A percentile compares a stretch with the other conserved stretches of the same genome.
Evolutionary conservation across 2,797 vertebrate genomes (phyloP).

Genomic region (Xenops minutus): DNA sequence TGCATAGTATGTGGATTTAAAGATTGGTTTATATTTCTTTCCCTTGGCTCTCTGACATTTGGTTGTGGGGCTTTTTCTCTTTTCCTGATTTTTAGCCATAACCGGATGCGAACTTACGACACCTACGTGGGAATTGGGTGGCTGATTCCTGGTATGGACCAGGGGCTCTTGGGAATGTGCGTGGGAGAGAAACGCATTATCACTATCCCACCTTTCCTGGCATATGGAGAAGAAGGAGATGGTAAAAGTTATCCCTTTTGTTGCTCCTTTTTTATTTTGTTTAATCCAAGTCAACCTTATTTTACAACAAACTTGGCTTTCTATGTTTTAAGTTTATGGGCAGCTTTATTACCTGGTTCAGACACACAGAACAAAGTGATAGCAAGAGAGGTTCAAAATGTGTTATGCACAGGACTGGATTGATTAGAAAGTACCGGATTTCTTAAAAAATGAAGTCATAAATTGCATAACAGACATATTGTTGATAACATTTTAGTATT

Average conservation of each 20-base stretch:
- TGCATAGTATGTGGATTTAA: neutral
- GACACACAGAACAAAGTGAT: neutral
- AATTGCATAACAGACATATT: neutral
- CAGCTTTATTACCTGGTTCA: neutral
- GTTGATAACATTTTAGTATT: neutral
- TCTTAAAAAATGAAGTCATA: neutral
- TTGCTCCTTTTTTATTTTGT: neutral
- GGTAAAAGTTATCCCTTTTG: slow-evolving; percentile 74
- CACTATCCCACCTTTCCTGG: slow-evolving; percentile 91
- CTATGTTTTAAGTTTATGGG: neutral
- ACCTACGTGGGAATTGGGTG: slow-evolving; percentile 98
- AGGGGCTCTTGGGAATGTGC: slow-evolving; percentile 96
- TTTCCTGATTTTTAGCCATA: slow-evolving; percentile 80
- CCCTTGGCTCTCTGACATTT: neutral
- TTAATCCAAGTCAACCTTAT: neutral
- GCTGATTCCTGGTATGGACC: slow-evolving; percentile 98
- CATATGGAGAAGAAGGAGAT: slow-evolving; percentile 94
- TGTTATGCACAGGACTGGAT: neutral
- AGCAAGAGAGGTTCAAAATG: neutral
- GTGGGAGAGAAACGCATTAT: slow-evolving; percentile 92
- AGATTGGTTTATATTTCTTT: neutral
- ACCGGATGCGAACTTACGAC: slow-evolving; percentile 93
- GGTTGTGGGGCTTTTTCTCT: neutral
- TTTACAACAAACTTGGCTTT: neutral
- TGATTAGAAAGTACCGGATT: neutral